Conservation (phyloP, 1,140 invertebrate species). For the Streblospio benedicti region DNA sequence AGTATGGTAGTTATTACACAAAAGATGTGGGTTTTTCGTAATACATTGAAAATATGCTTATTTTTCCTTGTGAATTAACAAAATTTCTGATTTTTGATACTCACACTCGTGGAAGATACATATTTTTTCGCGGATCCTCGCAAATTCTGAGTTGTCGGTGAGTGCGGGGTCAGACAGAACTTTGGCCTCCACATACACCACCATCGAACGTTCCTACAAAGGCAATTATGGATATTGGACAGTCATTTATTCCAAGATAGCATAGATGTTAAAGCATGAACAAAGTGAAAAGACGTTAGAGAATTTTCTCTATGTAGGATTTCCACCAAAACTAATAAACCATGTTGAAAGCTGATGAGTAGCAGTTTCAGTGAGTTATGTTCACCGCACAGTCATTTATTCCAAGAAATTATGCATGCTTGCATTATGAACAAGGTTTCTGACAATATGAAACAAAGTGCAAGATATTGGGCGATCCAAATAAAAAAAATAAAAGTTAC, state of each 20-base stretch:
- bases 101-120: conserved; percentile 73
- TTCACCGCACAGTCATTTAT: too few species aligned
- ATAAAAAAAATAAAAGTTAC: too few species aligned
- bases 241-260: too few species aligned
- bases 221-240: too few species aligned
- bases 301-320: too few species aligned
- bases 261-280: too few species aligned
- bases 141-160: conserved; percentile 60
- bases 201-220: conserved; percentile 82
- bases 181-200: conserved; percentile 83
- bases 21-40: not conserved
- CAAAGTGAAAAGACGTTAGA: too few species aligned
- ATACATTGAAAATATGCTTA: not conserved
- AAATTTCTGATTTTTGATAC: not conserved
- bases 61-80: not conserved
- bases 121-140: conserved; percentile 67
- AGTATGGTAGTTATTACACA: too few species aligned
- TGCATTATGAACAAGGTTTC: too few species aligned
- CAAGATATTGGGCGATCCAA: too few species aligned
- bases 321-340: not conserved
- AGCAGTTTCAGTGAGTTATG: not conserved
- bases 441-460: too few species aligned
- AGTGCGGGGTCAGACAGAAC: conserved; percentile 74
- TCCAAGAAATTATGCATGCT: too few species aligned
- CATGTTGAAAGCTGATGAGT: not conserved